phyloP scores from a whole-genome alignment of 2,797 vertebrate species.

The Mastacembelus armatus region DNA sequence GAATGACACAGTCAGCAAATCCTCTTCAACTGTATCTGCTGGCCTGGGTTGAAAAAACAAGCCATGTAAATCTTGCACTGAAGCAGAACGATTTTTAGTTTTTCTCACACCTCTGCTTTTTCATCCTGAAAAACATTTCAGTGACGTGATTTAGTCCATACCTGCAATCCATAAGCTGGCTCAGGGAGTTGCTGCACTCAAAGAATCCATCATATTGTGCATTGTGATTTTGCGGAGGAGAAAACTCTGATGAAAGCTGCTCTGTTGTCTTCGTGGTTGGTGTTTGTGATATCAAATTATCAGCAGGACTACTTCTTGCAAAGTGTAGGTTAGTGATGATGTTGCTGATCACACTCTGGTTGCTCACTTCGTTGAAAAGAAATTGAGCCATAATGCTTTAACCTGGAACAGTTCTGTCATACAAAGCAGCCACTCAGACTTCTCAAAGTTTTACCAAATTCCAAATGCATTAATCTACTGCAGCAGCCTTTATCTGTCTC shows the following conservation, averaged over 20 bases:
- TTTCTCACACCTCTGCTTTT: conserved; percentile 56
- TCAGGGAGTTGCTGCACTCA: neutral
- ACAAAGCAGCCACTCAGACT: neutral
- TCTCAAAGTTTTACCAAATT: neutral
- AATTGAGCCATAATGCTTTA: conserved; percentile 32
- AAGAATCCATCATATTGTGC: neutral
- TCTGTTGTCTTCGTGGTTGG: neutral
- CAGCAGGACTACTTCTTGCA: neutral
- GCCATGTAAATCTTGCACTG: neutral
- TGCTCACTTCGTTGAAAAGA: conserved; percentile 11
- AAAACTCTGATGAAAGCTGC: neutral
- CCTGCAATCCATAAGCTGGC: conserved; percentile 39
- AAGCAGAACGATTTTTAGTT: neutral
- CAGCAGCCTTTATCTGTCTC: neutral
- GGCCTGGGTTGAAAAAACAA: conserved; percentile 45
- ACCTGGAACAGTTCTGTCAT: neutral
- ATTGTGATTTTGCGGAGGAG: neutral
- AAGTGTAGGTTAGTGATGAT: neutral
- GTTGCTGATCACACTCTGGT: neutral
- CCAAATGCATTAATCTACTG: neutral
- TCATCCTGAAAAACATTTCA: no score
- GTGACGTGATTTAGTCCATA: conserved; percentile 45
- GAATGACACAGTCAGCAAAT: conserved; percentile 46
- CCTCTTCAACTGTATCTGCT: conserved; percentile 34
- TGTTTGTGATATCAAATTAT: conserved; percentile 2